Evolutionary conservation across 2,113 vertebrate genomes (phyloP), one percentile per base, ranked within the genome.

Genomic region (Falco punctatus): DNA sequence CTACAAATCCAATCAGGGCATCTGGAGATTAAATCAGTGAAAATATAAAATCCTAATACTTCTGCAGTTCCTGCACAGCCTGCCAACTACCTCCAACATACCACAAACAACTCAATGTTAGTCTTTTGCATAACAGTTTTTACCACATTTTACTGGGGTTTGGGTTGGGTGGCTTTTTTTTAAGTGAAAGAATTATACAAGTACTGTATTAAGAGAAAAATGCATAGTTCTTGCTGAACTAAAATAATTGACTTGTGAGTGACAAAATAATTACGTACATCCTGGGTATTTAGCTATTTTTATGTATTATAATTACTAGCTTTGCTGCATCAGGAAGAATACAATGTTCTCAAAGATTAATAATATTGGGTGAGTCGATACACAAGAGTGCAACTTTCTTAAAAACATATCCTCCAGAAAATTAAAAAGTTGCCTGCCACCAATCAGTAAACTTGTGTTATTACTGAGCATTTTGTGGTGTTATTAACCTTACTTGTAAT

Each of bases 171-270:
- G 38, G 38, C 35, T 33, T 17, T 16, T 30, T 38, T 95, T 70
- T 90, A 32, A 65, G 62, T 72, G 88, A 94, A 96, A 61, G 33
- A 90, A 72, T 82, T 54, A 52, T 57, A 23, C 26, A 91, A 81
- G 88, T 74, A 81, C 81, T 58, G 4, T 58, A 35, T 65, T 92
- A 85, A 93, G 42, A 26, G 13, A 15, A 90, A 93, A 86, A 93
- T 71, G 16, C 35, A 66, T 42, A 91, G 65, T 95, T 95, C 70
- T 62, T 27, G 16, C 42, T 80, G 80, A 93, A 92, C 67, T 91
- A 93, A 97, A 98, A 94, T 97, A 97, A 97, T 88, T 96, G 92
- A 98, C 86, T 95, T 94, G 32, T 93, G 94, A 98, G 75, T 98
- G 98, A 97, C 95, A 97, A 91, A 96, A 90, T 97, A 97, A 97